Evolutionary conservation across 2,797 vertebrate genomes (phyloP).

Genomic region (Cephalopachus bancanus): DNA sequence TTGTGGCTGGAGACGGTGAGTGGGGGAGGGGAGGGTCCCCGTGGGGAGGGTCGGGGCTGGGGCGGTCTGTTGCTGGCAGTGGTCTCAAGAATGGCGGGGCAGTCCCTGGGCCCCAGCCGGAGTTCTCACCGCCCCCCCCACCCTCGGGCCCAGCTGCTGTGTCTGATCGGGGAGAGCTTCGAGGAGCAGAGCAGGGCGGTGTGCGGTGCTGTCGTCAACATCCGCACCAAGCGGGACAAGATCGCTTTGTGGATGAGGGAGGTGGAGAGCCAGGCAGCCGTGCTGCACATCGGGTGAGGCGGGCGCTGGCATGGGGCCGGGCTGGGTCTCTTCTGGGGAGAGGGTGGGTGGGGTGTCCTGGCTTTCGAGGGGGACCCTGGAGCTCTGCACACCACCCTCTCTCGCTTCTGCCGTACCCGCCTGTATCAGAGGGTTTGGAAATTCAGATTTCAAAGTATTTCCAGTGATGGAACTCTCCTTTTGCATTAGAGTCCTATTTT

Average conservation of each 20-base stretch:
- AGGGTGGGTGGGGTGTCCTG: background rate
- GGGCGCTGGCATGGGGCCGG: background rate
- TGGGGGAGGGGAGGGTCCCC: background rate
- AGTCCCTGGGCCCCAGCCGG: background rate
- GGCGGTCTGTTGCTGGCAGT: background rate
- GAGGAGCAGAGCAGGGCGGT: conserved; percentile 89
- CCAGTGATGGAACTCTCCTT: background rate
- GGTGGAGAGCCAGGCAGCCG: conserved; percentile 90
- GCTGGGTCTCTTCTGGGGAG: background rate
- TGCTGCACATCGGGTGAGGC: conserved; percentile 91
- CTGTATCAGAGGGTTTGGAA: background rate
- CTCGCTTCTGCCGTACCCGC: background rate
- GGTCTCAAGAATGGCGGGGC: background rate
- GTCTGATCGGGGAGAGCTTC: conserved; percentile 93
- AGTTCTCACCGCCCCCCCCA: background rate
- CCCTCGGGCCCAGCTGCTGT: conserved; percentile 88
- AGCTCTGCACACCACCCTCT: background rate
- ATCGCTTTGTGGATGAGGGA: conserved; percentile 93
- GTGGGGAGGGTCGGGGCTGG: no score
- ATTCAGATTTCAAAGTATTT: background rate
- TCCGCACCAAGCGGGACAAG: conserved; percentile 93
- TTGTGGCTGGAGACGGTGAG: conserved; percentile 94
- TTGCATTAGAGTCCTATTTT: background rate
- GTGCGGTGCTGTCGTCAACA: conserved; percentile 93
- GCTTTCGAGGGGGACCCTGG: background rate